Base-by-base conservation (phyloP, 2,888 invertebrate species). In the Quadroppia sp. region DNA sequence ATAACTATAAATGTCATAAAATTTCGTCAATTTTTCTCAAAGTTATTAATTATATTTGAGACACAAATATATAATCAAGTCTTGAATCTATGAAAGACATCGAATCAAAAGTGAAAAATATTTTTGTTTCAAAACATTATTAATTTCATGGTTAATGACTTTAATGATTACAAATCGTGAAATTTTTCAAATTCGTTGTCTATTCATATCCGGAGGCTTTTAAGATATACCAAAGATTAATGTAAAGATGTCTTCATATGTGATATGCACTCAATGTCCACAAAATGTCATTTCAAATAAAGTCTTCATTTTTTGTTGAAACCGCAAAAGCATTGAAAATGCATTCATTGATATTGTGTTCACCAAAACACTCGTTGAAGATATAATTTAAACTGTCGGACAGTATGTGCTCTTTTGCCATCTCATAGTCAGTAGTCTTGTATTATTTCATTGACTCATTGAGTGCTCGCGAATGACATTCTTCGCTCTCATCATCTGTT, bases 81-180 rank as follows among this genome's bases (percentile, higher is more conserved):
- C n/a, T n/a, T n/a, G n/a, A n/a, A n/a, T n/a, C n/a, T n/a, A n/a
- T n/a, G n/a, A n/a, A n/a, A n/a, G n/a, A n/a, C n/a, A n/a, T n/a
- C n/a, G n/a, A n/a, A n/a, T n/a, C n/a, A n/a, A n/a, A n/a, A n/a
- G n/a, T 36, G 36, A 9, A 9, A 36, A 36, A 36, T 36, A 36
- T 36, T 36, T 36, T 36, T 36, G 36, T 36, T 9, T 36, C 36
- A 36, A 53, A 53, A 53, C 53, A 53, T 53, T 13, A 4, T 20
- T 53, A 23, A 30, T 61, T 61, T 61, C 17, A 61, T 61, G 61
- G n/a, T 61, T 61, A 61, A 61, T 61, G 32, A 61, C 36, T 61
- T 61, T n/a, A 36, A 28, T 61, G 61, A 61, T 32, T 61, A 61
- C 50, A 50, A 50, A 32, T 28, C 28, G n/a, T 61, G 17, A 32